Base-by-base conservation (phyloP, 1,140 invertebrate genomes). In the Coboldia fuscipes region DNA sequence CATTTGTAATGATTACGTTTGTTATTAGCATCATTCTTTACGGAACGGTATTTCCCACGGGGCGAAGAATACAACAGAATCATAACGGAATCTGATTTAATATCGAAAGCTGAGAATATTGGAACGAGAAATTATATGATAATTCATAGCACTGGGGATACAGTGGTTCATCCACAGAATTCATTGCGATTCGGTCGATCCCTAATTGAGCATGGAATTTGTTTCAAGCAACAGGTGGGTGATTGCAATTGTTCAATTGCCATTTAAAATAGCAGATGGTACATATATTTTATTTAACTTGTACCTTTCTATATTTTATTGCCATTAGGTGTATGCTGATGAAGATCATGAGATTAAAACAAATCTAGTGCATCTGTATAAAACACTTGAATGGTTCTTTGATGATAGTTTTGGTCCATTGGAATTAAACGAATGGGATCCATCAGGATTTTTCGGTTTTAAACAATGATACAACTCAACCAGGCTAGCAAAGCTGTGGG, bases 311-410 rank as follows among this genome's bases (percentile, higher is more conserved):
- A 33, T 30, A 17, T 38, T 28, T 36, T 41, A 42, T 37, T 37
- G 26, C 18, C 42, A 56, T 14, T 56, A 84, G 77, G 68, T 82
- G 2, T 89, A 89, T 51, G 75, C 82, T 1, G 82, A 86, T 51
- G 76, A 85, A 54, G 72, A 73, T 23, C 79, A 88, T 52, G 51
- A 58, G 20, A 69, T 88, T 39, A 57, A 57, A 33, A 68, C 70
- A 21, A 75, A 79, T 0, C 53, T 61, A 19, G 55, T 67, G 27
- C 84, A 90, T 49, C 61, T 88, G 12, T 81, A 83, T 54, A 68
- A 68, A 44, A 71, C 77, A 2, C 74, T 88, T 64, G 81, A 85
- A 51, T 67, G 75, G 42, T 90, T 86, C 57, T 72, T 88, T 47
- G 72, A 78, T 43, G 75, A 79, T 33, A 80, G 76, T 48, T 83